These are phyloP conservation scores for Arctopsyche grandis DNA, from an alignment of 1,140 invertebrate genomes.

Conservation along the genomic window DNA sequence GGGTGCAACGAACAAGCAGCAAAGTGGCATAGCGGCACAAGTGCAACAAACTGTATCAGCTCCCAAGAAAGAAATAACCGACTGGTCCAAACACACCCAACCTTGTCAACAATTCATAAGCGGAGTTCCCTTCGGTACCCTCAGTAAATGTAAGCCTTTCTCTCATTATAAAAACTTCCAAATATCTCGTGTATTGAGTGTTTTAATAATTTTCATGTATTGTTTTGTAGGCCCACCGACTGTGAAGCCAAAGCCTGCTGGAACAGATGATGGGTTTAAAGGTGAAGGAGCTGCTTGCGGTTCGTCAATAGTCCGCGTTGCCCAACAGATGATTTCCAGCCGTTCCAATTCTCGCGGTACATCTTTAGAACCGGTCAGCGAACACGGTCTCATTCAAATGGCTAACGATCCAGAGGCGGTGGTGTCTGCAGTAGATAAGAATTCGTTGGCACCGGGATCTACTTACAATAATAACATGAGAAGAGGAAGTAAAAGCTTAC, in stretches of 20 bases:
- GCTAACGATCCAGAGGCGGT: conserved; percentile 41
- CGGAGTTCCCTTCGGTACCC: conserved; percentile 54
- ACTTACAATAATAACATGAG: conserved; percentile 61
- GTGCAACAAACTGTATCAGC: conserved; percentile 54
- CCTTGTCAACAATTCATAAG: conserved; percentile 73
- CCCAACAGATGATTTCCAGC: conserved; percentile 75
- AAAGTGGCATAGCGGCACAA: conserved; percentile 48
- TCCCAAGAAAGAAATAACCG: conserved; percentile 61
- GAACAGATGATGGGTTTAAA: conserved; percentile 76
- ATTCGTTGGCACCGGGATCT: conserved; percentile 43
- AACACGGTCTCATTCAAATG: conserved; percentile 54
- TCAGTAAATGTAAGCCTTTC: conserved; percentile 51
- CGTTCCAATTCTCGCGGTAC: conserved; percentile 58
- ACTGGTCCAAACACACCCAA: conserved; percentile 74
- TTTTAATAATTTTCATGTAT: conserved; percentile 4
- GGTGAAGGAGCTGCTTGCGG: conserved; percentile 76
- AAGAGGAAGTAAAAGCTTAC: conserved; percentile 75
- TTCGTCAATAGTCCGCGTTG: conserved; percentile 70
- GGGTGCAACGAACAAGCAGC: conserved; percentile 55
- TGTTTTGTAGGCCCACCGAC: conserved; percentile 54
- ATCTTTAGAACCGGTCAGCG: conserved; percentile 60
- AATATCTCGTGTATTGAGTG: not conserved
- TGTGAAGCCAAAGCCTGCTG: conserved; percentile 68
- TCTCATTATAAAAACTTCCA: not conserved
- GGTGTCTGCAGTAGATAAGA: not conserved